Conservation (phyloP, 2,888 invertebrate genomes). For the Fabriciana adippe region DNA sequence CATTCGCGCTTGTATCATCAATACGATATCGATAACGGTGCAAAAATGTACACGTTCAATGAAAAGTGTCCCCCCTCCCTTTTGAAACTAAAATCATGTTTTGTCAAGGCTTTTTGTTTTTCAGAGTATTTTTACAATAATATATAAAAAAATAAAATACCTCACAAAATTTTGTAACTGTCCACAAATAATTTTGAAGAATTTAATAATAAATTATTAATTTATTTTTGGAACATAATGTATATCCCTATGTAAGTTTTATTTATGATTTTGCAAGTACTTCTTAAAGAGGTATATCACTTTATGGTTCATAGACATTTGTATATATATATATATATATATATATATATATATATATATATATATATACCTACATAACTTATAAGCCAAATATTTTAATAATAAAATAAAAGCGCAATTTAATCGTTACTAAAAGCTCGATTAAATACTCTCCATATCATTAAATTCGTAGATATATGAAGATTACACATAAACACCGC, state of each 20-base stretch:
- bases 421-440: neutral
- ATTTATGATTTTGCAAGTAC: no score
- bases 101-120: no score
- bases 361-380: neutral
- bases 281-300: no score
- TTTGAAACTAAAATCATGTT: neutral
- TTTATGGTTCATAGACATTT: no score
- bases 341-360: neutral
- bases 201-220: no score
- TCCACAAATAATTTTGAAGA: no score
- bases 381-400: neutral
- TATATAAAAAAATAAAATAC: no score
- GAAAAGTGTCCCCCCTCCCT: constrained; percentile 21
- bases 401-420: neutral
- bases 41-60: constrained; percentile 24
- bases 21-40: constrained; percentile 29
- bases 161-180: no score
- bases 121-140: no score
- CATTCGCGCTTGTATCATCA: constrained; percentile 24
- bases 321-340: neutral
- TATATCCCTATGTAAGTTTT: no score
- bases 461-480: neutral
- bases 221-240: no score
- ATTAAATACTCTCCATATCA: constrained; percentile 2
- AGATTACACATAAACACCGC: constrained; percentile 5